A percentile compares a stretch with the other conserved stretches of the same genome.
Evolutionary conservation across 2,797 vertebrate genomes (phyloP).

Genomic region (Craterocephalus amniculus): DNA sequence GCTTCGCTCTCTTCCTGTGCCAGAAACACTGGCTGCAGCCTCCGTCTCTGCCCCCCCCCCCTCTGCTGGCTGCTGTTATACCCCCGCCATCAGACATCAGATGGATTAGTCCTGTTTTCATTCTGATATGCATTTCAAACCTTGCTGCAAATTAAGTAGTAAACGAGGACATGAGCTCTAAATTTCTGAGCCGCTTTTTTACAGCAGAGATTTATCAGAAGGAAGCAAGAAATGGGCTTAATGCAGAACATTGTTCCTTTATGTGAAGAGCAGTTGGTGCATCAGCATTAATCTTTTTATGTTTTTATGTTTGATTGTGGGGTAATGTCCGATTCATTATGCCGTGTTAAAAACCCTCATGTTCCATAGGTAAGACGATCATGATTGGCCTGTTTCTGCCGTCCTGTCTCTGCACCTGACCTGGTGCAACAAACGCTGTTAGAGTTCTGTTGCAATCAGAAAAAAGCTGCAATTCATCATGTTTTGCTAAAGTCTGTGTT

Average conservation of each 20-base stretch:
- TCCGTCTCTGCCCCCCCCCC: slow-evolving; percentile 27
- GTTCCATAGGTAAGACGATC: neutral
- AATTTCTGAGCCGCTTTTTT: neutral
- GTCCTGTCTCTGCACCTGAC: neutral
- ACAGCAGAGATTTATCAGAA: neutral
- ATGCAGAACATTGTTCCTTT: neutral
- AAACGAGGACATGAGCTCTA: slow-evolving; percentile 12
- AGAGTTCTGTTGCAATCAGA: neutral
- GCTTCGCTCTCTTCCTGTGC: slow-evolving; percentile 43
- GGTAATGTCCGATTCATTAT: neutral
- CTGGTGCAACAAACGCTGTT: neutral
- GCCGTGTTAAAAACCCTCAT: neutral
- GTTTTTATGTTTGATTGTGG: neutral
- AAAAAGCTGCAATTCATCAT: neutral
- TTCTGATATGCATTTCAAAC: slow-evolving; percentile 26
- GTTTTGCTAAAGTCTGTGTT: too few species aligned
- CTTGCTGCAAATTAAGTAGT: slow-evolving; percentile 23
- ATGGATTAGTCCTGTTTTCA: slow-evolving; percentile 11
- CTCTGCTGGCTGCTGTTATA: slow-evolving; percentile 26
- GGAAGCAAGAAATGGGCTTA: neutral
- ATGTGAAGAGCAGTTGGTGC: neutral
- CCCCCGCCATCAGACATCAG: slow-evolving; percentile 32
- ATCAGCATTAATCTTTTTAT: neutral
- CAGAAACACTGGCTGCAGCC: slow-evolving; percentile 50
- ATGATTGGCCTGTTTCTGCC: neutral